A percentile compares a stretch with the other conserved stretches of the same genome.
Evolutionary conservation across 2,113 vertebrate genomes (phyloP).

Genomic region (Eretmochelys imbricata): DNA sequence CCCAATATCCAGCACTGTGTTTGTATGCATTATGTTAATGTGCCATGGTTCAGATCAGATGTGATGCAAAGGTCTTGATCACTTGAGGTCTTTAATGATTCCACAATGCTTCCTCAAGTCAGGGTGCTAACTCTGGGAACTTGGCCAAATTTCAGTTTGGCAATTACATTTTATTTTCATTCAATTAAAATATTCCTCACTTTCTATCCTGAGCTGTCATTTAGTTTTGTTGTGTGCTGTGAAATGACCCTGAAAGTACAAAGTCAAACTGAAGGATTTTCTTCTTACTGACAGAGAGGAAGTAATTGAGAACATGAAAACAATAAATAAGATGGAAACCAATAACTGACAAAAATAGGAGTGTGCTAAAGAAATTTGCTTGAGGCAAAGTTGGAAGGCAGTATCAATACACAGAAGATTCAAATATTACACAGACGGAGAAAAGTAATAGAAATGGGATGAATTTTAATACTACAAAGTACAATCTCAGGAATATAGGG

Average conservation of each 20-base stretch:
- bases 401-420: neutral
- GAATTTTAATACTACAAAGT: neutral
- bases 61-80: fast-evolving
- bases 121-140: neutral
- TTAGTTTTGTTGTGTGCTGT: neutral
- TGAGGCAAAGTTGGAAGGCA: neutral
- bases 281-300: neutral
- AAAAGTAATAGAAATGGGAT: neutral
- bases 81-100: neutral
- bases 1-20: neutral
- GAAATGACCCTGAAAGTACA: neutral
- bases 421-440: neutral
- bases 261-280: neutral
- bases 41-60: neutral
- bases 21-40: neutral
- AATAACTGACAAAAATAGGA: neutral
- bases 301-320: neutral
- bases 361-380: neutral
- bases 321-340: neutral
- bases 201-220: neutral
- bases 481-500: neutral
- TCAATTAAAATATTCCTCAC: fast-evolving
- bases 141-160: neutral
- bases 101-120: neutral
- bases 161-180: neutral